A percentile compares a stretch with the other conserved stretches of the same genome.
These are phyloP conservation scores for Euzophera pinguis DNA, from an alignment of 2,888 invertebrate genomes.

Conservation along the genomic window DNA sequence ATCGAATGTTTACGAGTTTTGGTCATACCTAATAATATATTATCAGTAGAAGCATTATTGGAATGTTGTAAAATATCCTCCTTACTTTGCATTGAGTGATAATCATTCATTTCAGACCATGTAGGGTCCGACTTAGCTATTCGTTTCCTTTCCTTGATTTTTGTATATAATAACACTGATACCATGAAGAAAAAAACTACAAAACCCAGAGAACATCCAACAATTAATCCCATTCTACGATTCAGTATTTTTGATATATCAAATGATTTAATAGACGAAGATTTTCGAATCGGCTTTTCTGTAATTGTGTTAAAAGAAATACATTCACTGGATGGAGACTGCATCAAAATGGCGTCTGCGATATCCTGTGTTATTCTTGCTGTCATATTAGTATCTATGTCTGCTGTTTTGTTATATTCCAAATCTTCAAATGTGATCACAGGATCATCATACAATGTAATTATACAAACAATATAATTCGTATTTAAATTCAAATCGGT, in stretches of 20 bases:
- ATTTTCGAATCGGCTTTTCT: conserved; percentile 45
- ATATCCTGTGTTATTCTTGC: conserved; percentile 55
- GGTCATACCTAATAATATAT: conserved; percentile 70
- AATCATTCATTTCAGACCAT: conserved; percentile 74
- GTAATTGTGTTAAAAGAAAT: conserved; percentile 63
- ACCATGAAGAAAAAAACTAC: conserved; percentile 73
- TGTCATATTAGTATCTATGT: conserved; percentile 43
- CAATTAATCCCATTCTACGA: conserved; percentile 68
- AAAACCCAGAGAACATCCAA: conserved; percentile 67
- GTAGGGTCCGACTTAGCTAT: conserved; percentile 70
- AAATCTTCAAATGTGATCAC: conserved; percentile 42
- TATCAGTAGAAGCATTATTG: conserved; percentile 70
- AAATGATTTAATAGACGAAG: conserved; percentile 50
- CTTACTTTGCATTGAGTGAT: conserved; percentile 70
- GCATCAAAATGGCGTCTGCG: conserved; percentile 55
- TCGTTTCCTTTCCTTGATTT: conserved; percentile 69
- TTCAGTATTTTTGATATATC: conserved; percentile 56
- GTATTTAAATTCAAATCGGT: conserved; percentile 52
- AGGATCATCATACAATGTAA: conserved; percentile 57
- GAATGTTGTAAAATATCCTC: conserved; percentile 68
- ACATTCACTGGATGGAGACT: conserved; percentile 70
- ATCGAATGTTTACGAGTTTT: conserved; percentile 58
- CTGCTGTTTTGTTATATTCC: conserved; percentile 41
- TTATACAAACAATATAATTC: conserved; percentile 63
- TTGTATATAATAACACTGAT: conserved; percentile 64